A percentile compares a stretch with the other conserved stretches of the same genome.
phyloP scores from a whole-genome alignment of 2,888 invertebrate genomes.

The Dicycla oo region DNA sequence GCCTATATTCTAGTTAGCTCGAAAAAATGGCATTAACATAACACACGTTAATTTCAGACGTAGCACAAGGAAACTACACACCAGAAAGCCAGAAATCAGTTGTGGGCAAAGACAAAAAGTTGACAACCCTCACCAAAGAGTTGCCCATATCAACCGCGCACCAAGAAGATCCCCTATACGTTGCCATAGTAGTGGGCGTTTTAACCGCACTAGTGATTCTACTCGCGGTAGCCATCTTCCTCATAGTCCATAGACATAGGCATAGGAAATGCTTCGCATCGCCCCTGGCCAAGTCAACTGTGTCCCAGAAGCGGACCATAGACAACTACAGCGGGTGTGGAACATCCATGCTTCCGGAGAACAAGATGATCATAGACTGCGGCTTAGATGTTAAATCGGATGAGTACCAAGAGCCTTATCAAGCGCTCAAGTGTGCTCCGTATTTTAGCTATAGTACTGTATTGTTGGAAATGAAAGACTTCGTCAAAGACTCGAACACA shows the following conservation, averaged over 20 bases:
- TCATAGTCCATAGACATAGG: conserved; percentile 93
- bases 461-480: conserved; percentile 94
- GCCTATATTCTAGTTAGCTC: not conserved
- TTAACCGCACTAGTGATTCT: conserved; percentile 93
- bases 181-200: conserved; percentile 95
- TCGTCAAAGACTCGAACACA: conserved; percentile 87
- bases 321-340: conserved; percentile 91
- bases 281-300: conserved; percentile 89
- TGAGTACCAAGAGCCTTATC: conserved; percentile 95
- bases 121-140: conserved; percentile 86
- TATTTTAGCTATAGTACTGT: conserved; percentile 94
- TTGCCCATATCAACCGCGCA: conserved; percentile 92
- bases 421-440: conserved; percentile 93
- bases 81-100: conserved; percentile 91
- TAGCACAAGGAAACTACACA: conserved; percentile 94
- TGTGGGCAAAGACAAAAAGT: conserved; percentile 86
- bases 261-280: conserved; percentile 94
- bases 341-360: conserved; percentile 88
- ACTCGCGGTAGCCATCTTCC: conserved; percentile 93
- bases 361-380: conserved; percentile 90
- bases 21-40: not conserved
- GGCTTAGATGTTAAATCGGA: conserved; percentile 92
- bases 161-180: conserved; percentile 93
- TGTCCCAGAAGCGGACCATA: conserved; percentile 85
- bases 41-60: conserved; percentile 79